phyloP scores from a whole-genome alignment of 2,888 invertebrate genomes.

The Ichneumon xanthorius region DNA sequence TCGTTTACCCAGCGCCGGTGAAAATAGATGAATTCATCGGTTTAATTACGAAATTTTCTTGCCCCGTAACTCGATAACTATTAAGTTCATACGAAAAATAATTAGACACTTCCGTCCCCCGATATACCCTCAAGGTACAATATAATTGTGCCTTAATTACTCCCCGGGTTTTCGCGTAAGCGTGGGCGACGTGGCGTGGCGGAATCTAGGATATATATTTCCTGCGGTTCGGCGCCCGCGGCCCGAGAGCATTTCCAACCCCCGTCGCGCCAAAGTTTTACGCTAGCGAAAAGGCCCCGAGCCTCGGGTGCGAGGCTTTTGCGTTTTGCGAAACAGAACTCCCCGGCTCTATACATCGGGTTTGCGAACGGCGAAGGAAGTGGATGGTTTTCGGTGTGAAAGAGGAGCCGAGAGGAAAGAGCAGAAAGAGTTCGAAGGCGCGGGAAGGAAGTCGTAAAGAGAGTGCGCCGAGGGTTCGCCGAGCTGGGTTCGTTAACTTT shows the following conservation, averaged over 20 bases:
- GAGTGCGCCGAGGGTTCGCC: constrained; percentile 41
- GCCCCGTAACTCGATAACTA: constrained; percentile 2
- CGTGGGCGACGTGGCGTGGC: constrained; percentile 14
- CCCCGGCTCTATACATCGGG: constrained; percentile 1
- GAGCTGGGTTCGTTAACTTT: constrained; percentile 72
- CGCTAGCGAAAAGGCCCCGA: constrained; percentile 18
- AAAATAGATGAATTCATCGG: constrained; percentile 4
- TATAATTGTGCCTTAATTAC: constrained; percentile 75
- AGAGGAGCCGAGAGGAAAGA: constrained; percentile 14
- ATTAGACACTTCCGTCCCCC: constrained; percentile 57
- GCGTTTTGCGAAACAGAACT: constrained; percentile 50
- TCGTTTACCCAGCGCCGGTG: neutral
- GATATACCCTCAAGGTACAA: constrained; percentile 61
- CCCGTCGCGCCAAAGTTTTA: neutral
- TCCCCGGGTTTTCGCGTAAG: constrained; percentile 35
- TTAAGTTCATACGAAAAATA: constrained; percentile 31
- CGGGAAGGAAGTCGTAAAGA: constrained; percentile 63
- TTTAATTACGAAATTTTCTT: constrained; percentile 20
- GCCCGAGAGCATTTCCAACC: constrained; percentile 31
- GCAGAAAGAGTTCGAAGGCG: constrained; percentile 16
- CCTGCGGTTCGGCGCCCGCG: constrained; percentile 41
- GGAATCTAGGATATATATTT: constrained; percentile 31
- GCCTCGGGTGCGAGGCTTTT: constrained; percentile 33
- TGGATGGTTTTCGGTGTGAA: constrained; percentile 18
- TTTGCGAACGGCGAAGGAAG: constrained; percentile 45